Percentiles rank a stretch among this genome's conserved stretches.
phyloP scores from a whole-genome alignment of 2,888 invertebrate species.

The Himalopsyche japonica region DNA sequence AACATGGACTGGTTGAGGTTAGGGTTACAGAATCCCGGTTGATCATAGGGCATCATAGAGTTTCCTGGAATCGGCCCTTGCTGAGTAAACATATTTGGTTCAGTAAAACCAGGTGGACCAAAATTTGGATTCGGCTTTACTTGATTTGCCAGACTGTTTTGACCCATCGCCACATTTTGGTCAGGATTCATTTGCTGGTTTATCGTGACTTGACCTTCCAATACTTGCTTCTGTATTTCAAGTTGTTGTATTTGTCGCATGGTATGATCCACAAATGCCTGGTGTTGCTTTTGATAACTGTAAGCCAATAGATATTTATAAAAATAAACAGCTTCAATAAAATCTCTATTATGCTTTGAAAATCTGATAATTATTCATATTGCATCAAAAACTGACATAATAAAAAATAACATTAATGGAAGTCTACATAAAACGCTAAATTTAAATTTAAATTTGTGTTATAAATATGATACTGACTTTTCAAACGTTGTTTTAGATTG shows the following conservation, averaged over 20 bases:
- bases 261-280: constrained; percentile 91
- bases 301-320: background rate
- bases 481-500: constrained; percentile 85
- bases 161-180: constrained; percentile 44
- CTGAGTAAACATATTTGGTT: constrained; percentile 29
- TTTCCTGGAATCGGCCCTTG: constrained; percentile 47
- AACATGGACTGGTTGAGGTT: constrained; percentile 45
- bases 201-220: constrained; percentile 60
- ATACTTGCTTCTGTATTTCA: constrained; percentile 75
- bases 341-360: too few relatives aligned
- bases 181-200: constrained; percentile 49
- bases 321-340: too few relatives aligned
- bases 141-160: constrained; percentile 36
- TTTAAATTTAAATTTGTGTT: background rate
- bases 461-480: constrained; percentile 53
- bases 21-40: constrained; percentile 48
- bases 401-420: too few relatives aligned
- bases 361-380: too few relatives aligned
- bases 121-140: constrained; percentile 22
- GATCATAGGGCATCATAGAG: constrained; percentile 43
- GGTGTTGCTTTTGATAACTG: constrained; percentile 89
- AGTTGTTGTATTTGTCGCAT: constrained; percentile 84
- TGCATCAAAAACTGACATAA: too few relatives aligned
- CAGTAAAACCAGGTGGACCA: constrained; percentile 32
- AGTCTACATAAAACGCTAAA: too few relatives aligned